Percentiles rank a stretch among this genome's conserved stretches.
Evolutionary conservation across 2,888 invertebrate species (phyloP).

Genomic region (Phrixothrix hirtus): DNA sequence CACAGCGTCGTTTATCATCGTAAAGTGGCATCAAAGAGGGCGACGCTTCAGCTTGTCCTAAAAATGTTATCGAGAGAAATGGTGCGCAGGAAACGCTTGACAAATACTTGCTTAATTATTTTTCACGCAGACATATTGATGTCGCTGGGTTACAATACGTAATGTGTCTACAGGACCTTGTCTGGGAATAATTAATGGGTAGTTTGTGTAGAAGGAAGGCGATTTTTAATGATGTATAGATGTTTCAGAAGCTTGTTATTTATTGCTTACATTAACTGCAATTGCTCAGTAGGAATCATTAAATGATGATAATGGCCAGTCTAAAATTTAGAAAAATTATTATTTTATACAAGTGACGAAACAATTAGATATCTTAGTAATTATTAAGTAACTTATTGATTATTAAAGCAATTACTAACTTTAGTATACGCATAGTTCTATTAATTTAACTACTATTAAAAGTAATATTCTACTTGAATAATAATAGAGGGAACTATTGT

Average conservation of each 20-base stretch:
- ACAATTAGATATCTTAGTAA: too few relatives aligned
- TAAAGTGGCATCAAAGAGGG: slow-evolving; percentile 53
- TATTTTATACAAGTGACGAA: too few relatives aligned
- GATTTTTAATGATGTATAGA: slow-evolving; percentile 46
- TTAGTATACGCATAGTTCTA: too few relatives aligned
- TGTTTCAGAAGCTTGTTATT: slow-evolving; percentile 46
- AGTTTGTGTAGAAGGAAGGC: slow-evolving; percentile 41
- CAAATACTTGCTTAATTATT: slow-evolving; percentile 57
- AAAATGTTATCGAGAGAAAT: slow-evolving; percentile 55
- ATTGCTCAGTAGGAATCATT: slow-evolving; percentile 50
- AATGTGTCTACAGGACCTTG: slow-evolving; percentile 29
- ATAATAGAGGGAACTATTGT: too few relatives aligned
- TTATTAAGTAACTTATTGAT: too few relatives aligned
- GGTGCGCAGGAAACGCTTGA: slow-evolving; percentile 54
- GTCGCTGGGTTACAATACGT: slow-evolving; percentile 38
- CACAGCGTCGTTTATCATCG: slow-evolving; percentile 53
- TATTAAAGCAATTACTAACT: too few relatives aligned
- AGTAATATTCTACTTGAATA: too few relatives aligned
- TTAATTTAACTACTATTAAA: too few relatives aligned
- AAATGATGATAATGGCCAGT: too few relatives aligned
- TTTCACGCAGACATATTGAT: slow-evolving; percentile 54
- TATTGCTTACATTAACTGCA: slow-evolving; percentile 48
- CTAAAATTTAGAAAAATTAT: too few relatives aligned
- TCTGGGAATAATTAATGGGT: slow-evolving; percentile 47
- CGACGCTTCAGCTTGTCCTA: slow-evolving; percentile 50